phyloP scores from a whole-genome alignment of 2,113 vertebrate genomes.

The Rhinoderma darwinii region DNA sequence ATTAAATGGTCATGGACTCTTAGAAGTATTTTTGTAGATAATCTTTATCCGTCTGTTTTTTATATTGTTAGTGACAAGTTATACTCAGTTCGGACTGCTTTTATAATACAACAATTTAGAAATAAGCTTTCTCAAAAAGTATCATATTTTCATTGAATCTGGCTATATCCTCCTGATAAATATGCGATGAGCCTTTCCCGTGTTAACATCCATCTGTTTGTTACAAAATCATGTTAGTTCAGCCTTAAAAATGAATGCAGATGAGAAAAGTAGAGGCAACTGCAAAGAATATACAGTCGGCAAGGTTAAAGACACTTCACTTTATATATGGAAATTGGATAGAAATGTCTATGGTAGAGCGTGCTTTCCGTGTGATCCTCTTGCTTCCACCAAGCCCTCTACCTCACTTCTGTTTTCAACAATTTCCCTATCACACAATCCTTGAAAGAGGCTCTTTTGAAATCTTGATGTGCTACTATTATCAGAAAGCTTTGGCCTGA shows the following conservation, averaged over 20 bases:
- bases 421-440: slow-evolving; percentile 51
- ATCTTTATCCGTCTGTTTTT: background rate
- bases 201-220: background rate
- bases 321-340: slow-evolving; percentile 56
- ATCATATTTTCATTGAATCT: background rate
- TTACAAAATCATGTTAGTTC: background rate
- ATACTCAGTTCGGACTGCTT: background rate
- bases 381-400: slow-evolving; percentile 26
- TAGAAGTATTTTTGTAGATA: background rate
- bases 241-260: slow-evolving; percentile 23
- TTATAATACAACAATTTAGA: background rate
- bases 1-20: background rate
- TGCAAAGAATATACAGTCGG: slow-evolving; percentile 10
- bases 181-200: background rate
- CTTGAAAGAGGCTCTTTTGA: slow-evolving; percentile 43
- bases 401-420: slow-evolving; percentile 33
- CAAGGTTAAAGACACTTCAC: slow-evolving; percentile 48
- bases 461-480: slow-evolving; percentile 54
- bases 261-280: slow-evolving; percentile 6
- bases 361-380: slow-evolving; percentile 24
- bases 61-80: background rate
- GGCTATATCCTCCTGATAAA: background rate
- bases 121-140: background rate
- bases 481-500: slow-evolving; percentile 52
- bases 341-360: slow-evolving; percentile 29